A percentile compares a stretch with the other conserved stretches of the same genome.
These are phyloP conservation scores for Menidia beryllina DNA, from an alignment of 2,113 vertebrate species.

Conservation along the genomic window DNA sequence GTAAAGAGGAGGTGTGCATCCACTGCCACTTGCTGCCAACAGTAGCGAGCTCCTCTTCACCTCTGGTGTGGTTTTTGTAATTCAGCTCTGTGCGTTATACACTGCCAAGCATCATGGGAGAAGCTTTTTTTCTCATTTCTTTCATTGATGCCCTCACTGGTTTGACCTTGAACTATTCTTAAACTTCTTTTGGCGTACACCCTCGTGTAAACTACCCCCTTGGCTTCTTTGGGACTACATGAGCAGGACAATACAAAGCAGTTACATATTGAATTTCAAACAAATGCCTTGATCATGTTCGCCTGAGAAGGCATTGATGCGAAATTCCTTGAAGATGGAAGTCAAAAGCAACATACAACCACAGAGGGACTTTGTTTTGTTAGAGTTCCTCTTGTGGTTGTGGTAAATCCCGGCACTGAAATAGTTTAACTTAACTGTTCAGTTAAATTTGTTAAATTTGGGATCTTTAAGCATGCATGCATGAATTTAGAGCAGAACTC, in stretches of 20 bases:
- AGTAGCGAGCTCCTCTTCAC: conserved; percentile 64
- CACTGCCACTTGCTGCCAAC: conserved; percentile 55
- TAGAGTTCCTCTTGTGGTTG: not conserved
- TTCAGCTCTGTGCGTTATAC: conserved; percentile 81
- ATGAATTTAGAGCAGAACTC: conserved; percentile 6
- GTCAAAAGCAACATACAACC: not conserved
- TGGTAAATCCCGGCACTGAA: not conserved
- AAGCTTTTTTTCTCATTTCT: conserved; percentile 64
- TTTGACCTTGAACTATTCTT: conserved; percentile 54
- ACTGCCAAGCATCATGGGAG: conserved; percentile 84
- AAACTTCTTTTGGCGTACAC: conserved; percentile 21
- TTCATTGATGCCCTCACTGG: conserved; percentile 66
- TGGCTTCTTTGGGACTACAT: conserved; percentile 28
- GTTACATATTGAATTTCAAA: conserved; percentile 18
- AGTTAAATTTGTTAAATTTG: not conserved
- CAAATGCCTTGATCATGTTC: conserved; percentile 47
- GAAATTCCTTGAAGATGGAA: conserved; percentile 6
- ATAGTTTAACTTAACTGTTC: not conserved
- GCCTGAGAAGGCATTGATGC: not conserved
- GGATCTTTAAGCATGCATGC: not conserved
- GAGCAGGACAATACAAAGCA: conserved; percentile 27
- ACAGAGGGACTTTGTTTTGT: not conserved
- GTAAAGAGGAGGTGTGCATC: conserved; percentile 69
- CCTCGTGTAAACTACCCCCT: conserved; percentile 22
- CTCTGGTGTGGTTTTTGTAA: conserved; percentile 77